Base-by-base conservation (phyloP, 2,888 invertebrate species). In the Amblyteles armatorius region DNA sequence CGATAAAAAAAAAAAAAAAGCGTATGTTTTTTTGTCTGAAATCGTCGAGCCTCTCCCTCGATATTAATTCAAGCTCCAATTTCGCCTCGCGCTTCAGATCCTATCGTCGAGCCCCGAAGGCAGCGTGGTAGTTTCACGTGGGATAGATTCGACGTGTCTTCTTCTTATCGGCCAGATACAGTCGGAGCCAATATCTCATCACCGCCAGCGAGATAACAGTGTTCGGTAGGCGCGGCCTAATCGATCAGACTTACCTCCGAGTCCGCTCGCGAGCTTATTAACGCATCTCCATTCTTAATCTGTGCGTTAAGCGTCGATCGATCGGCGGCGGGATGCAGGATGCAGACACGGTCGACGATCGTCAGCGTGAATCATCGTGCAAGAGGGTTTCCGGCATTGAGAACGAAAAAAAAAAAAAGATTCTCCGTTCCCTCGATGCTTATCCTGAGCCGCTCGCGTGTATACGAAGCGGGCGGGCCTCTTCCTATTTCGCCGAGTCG, bases 401-500 rank as follows among this genome's bases (percentile, higher is more conserved):
- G 44, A 73, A 79, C 76, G 29, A 33, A 50, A 26, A 40, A 55
- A 60, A 36, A 57, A 36, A 50, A 44, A 69, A 36, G 36, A 60
- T 36, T 16, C 68, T 60, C 57, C 48, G 19, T 78, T 50, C 26
- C 52, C 60, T 57, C 65, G 83, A 83, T 83, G 29, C 63, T 83
- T 83, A 83, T 83, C 79, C 44, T 63, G 68, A 50, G 67, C 40
- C 36, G 19, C 44, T 48, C 50, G 69, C 73, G 67, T 67, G 40
- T 19, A 67, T 67, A n/a, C 44, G 13, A 33, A 63, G 29, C 33
- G 29, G 52, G 50, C 40, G 71, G 40, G 60, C 40, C 73, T 84
- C 80, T 77, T 84, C 80, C 77, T 84, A 84, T 84, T 84, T 81
- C 84, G 84, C 63, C 73, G 73, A 68, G 77, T 81, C 68, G 78